Base-by-base conservation (phyloP, 2,113 vertebrate genomes). In the Chrysochloris asiatica region DNA sequence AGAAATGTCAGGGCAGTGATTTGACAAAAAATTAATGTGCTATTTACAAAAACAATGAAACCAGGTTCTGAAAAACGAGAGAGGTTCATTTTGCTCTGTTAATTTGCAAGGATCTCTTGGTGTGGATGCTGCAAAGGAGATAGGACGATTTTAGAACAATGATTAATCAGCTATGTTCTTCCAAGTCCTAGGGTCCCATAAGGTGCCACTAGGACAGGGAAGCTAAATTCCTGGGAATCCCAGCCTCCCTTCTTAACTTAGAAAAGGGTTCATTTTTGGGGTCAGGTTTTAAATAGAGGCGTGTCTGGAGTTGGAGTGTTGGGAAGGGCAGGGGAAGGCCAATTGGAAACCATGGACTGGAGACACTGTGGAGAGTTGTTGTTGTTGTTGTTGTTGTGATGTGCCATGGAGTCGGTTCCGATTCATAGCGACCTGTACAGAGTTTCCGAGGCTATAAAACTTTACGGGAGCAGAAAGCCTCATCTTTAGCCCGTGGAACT, bases 1-100 rank as follows among this genome's bases (percentile, higher is more conserved):
- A 47, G 54, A 30, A 8, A 5, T 4, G 4, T 1, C 17, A 8
- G 3, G 30, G 2, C 38, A 28, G 24, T 50, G 36, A 41, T 4
- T 4, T 0, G 38, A 9, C 8, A 10, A 61, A 4, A 77, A 80
- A 16, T 21, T 4, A 0, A n/a, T 6, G 4, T 9, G 41, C 9
- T 59, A 8, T 24, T 33, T 38, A 9, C 13, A 79, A 45, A 73
- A 41, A n/a, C 22, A 26, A 4, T 3, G 1, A 45, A 28, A 24
- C 4, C 33, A 33, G 14, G 24, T 48, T 83, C 36, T 78, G 54
- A 56, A 38, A 48, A 59, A 43, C 3, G 33, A 17, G 0, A 3
- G n/a, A 16, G 12, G 52, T 30, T 59, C 36, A 12, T 2, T n/a
- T 52, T 59, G 33, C n/a, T 33, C 21, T 65, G 22, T 72, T 79